Evolutionary conservation across 2,113 vertebrate species (phyloP).

Genomic region (Pionites leucogaster): DNA sequence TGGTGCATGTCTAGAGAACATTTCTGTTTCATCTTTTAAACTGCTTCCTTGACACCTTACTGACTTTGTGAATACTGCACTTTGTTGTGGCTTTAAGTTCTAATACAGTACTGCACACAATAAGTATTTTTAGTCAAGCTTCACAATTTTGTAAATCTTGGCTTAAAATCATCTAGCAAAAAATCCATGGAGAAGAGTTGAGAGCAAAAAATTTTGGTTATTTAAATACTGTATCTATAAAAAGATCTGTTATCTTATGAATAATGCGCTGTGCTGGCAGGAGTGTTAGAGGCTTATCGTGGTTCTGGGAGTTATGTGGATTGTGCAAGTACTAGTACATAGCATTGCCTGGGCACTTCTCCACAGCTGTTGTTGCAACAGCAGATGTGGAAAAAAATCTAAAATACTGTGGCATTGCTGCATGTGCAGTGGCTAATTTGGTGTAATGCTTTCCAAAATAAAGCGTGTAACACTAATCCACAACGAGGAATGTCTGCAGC

Average conservation of each 20-base stretch:
- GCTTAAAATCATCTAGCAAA: not conserved
- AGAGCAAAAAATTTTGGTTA: not conserved
- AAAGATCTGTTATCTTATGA: not conserved
- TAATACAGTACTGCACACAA: too few species aligned
- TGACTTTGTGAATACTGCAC: accelerated
- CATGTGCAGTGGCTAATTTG: not conserved
- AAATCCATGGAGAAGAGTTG: not conserved
- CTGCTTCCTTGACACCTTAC: not conserved
- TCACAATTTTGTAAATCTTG: not conserved
- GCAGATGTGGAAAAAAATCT: not conserved
- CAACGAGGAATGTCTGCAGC: not conserved
- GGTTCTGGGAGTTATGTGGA: not conserved
- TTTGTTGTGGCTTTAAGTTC: not conserved
- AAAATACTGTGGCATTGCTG: not conserved
- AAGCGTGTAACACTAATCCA: not conserved
- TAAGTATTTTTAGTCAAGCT: not conserved
- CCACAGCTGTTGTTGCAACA: not conserved
- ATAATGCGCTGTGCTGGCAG: not conserved
- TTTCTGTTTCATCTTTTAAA: not conserved
- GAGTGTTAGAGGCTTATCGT: accelerated
- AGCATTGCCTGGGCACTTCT: not conserved
- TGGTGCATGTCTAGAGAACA: accelerated
- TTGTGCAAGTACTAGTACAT: not conserved
- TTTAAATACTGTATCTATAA: not conserved
- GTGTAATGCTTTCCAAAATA: not conserved